Evolutionary conservation across 2,888 invertebrate species (phyloP), one percentile per base, ranked within the genome.

Genomic region (Parelbella ahira): DNA sequence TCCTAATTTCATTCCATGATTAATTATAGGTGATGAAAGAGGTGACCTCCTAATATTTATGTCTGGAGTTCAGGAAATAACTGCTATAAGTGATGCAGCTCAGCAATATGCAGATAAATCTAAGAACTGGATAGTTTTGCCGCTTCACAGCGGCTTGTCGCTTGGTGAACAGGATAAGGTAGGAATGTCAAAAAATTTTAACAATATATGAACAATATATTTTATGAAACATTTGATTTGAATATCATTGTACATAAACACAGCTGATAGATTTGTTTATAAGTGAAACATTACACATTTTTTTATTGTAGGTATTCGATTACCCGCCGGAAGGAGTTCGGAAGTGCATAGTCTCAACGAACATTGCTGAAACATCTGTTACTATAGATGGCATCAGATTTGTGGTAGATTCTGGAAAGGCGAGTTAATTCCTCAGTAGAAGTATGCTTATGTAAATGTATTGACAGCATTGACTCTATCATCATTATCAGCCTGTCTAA

Each of bases 351-450:
- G 92, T 99, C 0, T 96, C 98, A 0, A 99, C 99, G 0, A 99
- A 99, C 67, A 99, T 99, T 44, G 98, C 99, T 0, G 99, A 99
- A 87, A 99, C 99, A 0, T 98, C 98, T 0, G 94, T 99, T 2
- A 99, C 99, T 0, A 98, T 99, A 38, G 99, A 99, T 70, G 99
- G 99, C 0, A 94, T 99, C 37, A 89, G 99, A 61, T 99, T 99
- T 80, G 99, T 99, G 0, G 91, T 96, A 0, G 99, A 99, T 75
- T 98, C 98, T 1, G 99, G 99, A 13, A 98, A 97, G 89, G 96
- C 94, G 49, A 48, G 45, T 32, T n/a, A n/a, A n/a, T n/a, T n/a
- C n/a, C n/a, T n/a, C n/a, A n/a, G n/a, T n/a, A n/a, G n/a, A n/a
- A n/a, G n/a, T n/a, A n/a, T n/a, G n/a, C n/a, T n/a, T n/a, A n/a